These are phyloP conservation scores for Allacma fusca DNA, from an alignment of 2,888 invertebrate species.

Conservation along the genomic window DNA sequence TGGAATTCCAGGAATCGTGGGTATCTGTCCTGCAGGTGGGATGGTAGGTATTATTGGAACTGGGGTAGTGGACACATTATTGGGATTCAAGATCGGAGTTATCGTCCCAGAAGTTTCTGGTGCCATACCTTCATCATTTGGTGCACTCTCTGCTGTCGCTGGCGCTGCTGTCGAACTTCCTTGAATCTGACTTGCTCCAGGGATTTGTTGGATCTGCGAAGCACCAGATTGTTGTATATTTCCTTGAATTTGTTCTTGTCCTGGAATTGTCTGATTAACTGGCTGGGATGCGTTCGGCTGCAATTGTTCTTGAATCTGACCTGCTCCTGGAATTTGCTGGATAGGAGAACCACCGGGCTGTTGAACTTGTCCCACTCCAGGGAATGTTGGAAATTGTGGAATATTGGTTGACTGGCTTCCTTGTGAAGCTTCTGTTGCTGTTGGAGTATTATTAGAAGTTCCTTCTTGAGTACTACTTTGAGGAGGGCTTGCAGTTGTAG, in stretches of 20 bases:
- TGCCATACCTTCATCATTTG: constrained; percentile 13
- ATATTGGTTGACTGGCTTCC: background rate
- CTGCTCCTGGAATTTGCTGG: background rate
- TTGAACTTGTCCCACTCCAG: constrained; percentile 34
- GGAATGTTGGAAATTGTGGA: constrained; percentile 11
- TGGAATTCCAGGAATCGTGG: constrained; percentile 27
- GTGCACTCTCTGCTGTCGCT: background rate
- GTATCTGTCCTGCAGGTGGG: too few relatives aligned
- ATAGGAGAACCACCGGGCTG: background rate
- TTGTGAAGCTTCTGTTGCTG: background rate
- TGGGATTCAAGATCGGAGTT: constrained; percentile 41
- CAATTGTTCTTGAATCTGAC: background rate
- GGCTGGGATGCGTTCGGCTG: background rate
- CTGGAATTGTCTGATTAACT: constrained; percentile 14
- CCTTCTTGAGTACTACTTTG: background rate
- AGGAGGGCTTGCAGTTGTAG: too few relatives aligned
- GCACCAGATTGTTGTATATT: background rate
- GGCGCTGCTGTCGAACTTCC: constrained; percentile 21
- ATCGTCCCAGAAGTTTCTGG: constrained; percentile 12
- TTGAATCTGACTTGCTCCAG: background rate
- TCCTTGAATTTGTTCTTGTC: constrained; percentile 21
- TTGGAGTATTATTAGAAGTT: too few relatives aligned
- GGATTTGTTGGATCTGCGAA: background rate
- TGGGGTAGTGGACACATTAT: background rate
- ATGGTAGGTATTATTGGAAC: too few relatives aligned